Evolutionary conservation across 2,797 vertebrate species (phyloP).

Genomic region (Numenius phaeopus): DNA sequence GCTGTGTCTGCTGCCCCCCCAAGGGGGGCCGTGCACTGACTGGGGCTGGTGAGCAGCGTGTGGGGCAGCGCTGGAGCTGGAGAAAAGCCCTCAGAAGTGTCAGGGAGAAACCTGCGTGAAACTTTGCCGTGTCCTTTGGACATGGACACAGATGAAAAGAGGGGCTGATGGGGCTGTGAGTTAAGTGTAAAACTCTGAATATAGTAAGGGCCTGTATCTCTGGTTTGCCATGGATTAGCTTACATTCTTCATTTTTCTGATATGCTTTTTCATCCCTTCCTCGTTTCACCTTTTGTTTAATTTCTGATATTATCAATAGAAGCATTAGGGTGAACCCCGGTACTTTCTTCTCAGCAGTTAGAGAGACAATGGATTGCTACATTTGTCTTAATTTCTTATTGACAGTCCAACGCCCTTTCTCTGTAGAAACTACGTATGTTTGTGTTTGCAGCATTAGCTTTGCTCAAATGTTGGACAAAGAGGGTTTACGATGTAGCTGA

Average conservation of each 20-base stretch:
- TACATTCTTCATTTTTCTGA: neutral
- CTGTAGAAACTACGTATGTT: neutral
- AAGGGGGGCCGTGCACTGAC: neutral
- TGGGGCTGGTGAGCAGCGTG: neutral
- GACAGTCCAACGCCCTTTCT: neutral
- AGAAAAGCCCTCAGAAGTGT: neutral
- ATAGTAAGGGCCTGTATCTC: neutral
- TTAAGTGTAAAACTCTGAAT: neutral
- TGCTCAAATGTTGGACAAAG: neutral
- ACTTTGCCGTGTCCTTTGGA: neutral
- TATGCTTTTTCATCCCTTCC: neutral
- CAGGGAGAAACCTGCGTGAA: neutral
- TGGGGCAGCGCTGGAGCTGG: neutral
- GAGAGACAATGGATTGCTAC: neutral
- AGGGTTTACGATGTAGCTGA: neutral
- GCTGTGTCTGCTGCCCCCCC: neutral
- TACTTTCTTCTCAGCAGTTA: neutral
- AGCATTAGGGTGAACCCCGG: neutral
- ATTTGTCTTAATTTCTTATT: neutral
- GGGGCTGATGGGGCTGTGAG: neutral
- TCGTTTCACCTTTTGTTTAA: neutral
- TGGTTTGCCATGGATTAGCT: neutral
- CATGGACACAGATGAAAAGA: neutral
- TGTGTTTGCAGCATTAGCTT: neutral
- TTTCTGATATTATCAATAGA: neutral